Evolutionary conservation across 2,113 vertebrate genomes (phyloP), one percentile per base, ranked within the genome.

Genomic region (Delphinus delphis): DNA sequence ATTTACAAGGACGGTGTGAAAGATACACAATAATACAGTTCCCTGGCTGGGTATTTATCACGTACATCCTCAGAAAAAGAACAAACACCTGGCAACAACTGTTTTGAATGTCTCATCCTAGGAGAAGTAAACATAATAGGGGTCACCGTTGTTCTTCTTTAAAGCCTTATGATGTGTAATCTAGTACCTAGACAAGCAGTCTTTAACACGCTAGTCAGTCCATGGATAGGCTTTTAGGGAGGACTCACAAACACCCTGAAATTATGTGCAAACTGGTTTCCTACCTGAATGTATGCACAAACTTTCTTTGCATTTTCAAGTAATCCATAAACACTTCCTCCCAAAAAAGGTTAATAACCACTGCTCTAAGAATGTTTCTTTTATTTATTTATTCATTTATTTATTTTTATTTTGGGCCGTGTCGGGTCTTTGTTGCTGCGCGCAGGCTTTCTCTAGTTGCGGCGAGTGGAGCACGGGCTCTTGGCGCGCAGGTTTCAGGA

Each of bases 251-350:
- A 74, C 26, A 85, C 18, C 20, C 13, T 38, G 23, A 80, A 23
- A n/a, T 38, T 5, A 36, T 0, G 36, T 0, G 70, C 38, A 38
- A 15, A 44, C 25, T 47, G 33, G 6, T 23, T 83, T 44, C 18
- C 23, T 8, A n/a, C 50, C 8, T 0, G 38, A 47, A 25, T 0
- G 11, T 13, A 26, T 14, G 28, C 17, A 25, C 25, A 15, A 12
- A 33, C 31, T 13, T 86, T 28, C 10, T 73, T 26, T 17, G 23
- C 20, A 4, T 18, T 71, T 25, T 44, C n/a, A 55, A 74, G 50
- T 2, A 8, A 26, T 17, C 31, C 53, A 71, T 4, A 41, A 55
- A n/a, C 11, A 2, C 33, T 31, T 9, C 3, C 53, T 4, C 2
- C 20, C 10, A 7, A 4, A 28, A 87, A 28, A 26, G 17, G 44